phyloP scores from a whole-genome alignment of 2,113 vertebrate genomes.

The Hyaena hyaena region DNA sequence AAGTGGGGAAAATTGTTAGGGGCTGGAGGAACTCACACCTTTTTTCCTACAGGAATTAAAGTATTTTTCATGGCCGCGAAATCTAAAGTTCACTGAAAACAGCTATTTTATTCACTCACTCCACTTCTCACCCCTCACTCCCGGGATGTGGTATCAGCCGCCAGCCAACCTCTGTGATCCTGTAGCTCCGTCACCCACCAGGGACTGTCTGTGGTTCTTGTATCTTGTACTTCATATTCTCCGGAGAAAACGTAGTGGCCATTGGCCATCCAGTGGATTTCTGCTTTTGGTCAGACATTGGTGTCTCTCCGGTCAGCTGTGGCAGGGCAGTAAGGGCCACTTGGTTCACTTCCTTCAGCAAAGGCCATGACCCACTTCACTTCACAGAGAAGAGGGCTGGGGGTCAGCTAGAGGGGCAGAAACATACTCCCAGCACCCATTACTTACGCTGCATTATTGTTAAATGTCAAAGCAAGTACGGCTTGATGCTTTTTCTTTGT shows the following conservation, averaged over 20 bases:
- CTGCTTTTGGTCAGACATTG: background rate
- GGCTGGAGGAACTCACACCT: background rate
- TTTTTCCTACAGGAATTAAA: background rate
- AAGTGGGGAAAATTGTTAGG: background rate
- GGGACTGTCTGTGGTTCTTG: background rate
- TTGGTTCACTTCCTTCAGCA: background rate
- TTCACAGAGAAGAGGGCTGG: background rate
- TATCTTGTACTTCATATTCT: background rate
- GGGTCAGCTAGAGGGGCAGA: rapidly evolving
- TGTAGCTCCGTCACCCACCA: too few relatives aligned
- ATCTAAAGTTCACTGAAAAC: background rate
- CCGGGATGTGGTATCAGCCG: too few relatives aligned
- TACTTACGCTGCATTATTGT: too few relatives aligned
- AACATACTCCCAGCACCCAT: background rate
- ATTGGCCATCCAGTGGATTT: background rate
- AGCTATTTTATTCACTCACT: background rate
- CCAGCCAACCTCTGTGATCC: rapidly evolving
- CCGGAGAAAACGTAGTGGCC: background rate
- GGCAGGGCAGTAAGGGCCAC: background rate
- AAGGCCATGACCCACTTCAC: background rate
- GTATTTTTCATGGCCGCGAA: background rate
- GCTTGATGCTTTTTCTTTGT: background rate
- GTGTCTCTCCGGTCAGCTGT: background rate
- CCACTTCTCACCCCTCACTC: too few relatives aligned
- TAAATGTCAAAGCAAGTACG: background rate